Conservation (phyloP, 2,888 invertebrate species). For the Drosophila atripex region DNA sequence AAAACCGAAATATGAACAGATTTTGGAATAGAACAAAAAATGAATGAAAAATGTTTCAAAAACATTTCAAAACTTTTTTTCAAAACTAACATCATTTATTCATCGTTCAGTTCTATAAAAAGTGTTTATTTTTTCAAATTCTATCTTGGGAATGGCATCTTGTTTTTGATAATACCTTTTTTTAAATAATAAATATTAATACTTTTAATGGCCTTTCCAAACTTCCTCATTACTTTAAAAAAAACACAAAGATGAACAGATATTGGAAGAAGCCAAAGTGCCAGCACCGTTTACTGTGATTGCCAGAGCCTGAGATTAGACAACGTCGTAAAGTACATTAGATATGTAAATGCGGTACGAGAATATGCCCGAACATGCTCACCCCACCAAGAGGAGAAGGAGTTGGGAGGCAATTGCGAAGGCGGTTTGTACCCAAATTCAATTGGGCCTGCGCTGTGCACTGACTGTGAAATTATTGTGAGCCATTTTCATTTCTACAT, state of each 20-base stretch:
- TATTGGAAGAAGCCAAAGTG: slow-evolving; percentile 16
- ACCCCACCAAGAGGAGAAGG: neutral
- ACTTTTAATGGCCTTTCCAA: too few relatives aligned
- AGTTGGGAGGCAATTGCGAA: neutral
- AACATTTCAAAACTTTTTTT: too few relatives aligned
- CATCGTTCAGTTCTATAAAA: too few relatives aligned
- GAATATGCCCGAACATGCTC: slow-evolving; percentile 44
- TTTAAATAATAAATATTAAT: too few relatives aligned
- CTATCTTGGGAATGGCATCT: too few relatives aligned
- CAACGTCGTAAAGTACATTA: slow-evolving; percentile 39
- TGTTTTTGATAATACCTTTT: too few relatives aligned
- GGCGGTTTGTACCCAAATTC: slow-evolving; percentile 43
- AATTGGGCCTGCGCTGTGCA: slow-evolving; percentile 51
- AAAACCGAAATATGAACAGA: too few relatives aligned
- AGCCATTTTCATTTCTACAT: slow-evolving; percentile 57
- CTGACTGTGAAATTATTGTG: slow-evolving; percentile 67
- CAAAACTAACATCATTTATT: too few relatives aligned
- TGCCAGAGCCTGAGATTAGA: slow-evolving; percentile 46
- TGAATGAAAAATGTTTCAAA: too few relatives aligned
- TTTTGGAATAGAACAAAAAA: too few relatives aligned
- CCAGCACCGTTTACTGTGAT: slow-evolving; percentile 21
- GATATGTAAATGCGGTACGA: slow-evolving; percentile 47
- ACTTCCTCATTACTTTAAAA: too few relatives aligned
- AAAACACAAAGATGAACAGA: neutral
- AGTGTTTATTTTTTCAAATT: too few relatives aligned